phyloP scores from a whole-genome alignment of 2,797 vertebrate genomes.

The Craterocephalus amniculus region DNA sequence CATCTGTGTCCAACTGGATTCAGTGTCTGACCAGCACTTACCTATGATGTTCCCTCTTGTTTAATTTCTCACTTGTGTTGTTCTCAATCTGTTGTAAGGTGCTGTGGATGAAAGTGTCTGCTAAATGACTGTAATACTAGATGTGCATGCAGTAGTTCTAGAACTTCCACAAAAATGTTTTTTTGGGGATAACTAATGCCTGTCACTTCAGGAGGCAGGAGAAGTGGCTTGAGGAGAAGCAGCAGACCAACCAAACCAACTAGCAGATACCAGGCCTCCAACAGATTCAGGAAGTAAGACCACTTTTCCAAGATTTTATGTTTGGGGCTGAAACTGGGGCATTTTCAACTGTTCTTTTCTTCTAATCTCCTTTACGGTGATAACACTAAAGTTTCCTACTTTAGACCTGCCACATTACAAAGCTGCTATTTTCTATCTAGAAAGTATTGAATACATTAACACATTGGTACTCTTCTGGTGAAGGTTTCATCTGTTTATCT shows the following conservation, averaged over 20 bases:
- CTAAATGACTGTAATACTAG: too few species aligned
- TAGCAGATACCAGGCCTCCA: constrained; percentile 34
- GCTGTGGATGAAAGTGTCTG: too few species aligned
- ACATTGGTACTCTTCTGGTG: neutral
- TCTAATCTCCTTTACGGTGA: neutral
- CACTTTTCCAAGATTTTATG: too few species aligned
- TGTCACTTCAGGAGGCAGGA: constrained; percentile 14
- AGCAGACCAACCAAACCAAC: constrained; percentile 23
- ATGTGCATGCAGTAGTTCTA: too few species aligned
- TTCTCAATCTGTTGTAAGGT: too few species aligned
- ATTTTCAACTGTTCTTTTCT: neutral
- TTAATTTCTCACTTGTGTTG: too few species aligned
- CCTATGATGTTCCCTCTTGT: too few species aligned
- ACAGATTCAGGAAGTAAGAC: constrained; percentile 37
- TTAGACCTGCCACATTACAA: neutral
- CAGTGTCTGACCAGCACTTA: too few species aligned
- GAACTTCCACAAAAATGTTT: too few species aligned
- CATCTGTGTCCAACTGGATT: too few species aligned
- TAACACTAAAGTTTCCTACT: neutral
- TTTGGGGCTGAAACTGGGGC: neutral
- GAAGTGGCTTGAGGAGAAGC: constrained; percentile 43
- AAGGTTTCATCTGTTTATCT: neutral
- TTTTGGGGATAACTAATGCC: too few species aligned
- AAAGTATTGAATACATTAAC: neutral
- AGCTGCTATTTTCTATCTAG: neutral